Conservation (phyloP, 23 tunicate species). For the Trididemnum clinides region DNA sequence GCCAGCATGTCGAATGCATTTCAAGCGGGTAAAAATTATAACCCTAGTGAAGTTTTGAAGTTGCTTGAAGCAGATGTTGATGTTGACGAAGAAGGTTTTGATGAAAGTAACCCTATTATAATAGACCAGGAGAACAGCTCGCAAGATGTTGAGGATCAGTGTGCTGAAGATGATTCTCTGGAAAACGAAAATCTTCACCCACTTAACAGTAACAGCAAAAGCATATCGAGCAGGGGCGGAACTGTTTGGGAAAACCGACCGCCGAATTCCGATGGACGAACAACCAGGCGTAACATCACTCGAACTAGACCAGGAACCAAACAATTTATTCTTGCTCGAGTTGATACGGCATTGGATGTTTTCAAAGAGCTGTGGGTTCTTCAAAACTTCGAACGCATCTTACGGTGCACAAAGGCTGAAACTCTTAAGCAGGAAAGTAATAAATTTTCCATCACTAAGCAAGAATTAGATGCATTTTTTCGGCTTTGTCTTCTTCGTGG, state of each 20-base stretch:
- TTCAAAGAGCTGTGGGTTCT: conserved; percentile 23
- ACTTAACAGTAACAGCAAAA: conserved; percentile 6
- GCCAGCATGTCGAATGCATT: conserved; percentile 7
- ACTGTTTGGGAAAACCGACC: conserved; percentile 13
- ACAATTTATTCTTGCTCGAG: conserved; percentile 23
- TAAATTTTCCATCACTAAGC: conserved; percentile 11
- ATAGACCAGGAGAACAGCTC: conserved; percentile 17
- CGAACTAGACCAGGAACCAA: conserved; percentile 32
- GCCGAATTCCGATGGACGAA: conserved; percentile 24
- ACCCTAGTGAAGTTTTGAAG: no score
- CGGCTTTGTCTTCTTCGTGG: no score
- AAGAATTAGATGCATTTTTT: no score
- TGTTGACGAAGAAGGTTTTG: no score
- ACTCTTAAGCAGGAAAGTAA: conserved; percentile 2
- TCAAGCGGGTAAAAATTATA: neutral
- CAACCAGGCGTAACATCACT: conserved; percentile 24
- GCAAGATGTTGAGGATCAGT: conserved; percentile 18
- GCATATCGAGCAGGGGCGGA: conserved; percentile 32
- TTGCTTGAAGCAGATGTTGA: neutral
- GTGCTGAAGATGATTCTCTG: conserved; percentile 11
- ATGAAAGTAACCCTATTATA: conserved; percentile 10
- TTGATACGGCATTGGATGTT: conserved; percentile 19
- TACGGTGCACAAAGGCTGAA: conserved; percentile 23
- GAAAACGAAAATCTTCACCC: conserved; percentile 9
- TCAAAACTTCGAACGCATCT: conserved; percentile 8